phyloP scores from a whole-genome alignment of 2,888 invertebrate genomes.

The Xanthia icteritia region DNA sequence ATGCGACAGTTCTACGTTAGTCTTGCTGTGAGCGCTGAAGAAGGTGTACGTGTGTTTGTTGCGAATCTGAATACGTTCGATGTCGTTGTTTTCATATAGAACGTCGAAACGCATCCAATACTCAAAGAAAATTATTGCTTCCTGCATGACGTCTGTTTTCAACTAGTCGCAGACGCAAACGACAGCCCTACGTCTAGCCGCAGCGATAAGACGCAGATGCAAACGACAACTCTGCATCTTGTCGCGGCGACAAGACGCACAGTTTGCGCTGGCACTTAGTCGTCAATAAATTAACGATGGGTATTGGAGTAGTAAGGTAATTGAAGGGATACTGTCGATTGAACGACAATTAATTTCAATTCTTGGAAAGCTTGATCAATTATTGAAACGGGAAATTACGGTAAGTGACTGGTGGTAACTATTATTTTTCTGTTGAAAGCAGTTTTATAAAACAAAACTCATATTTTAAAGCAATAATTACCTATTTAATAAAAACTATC shows the following conservation, averaged over 20 bases:
- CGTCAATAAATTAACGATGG: slow-evolving; percentile 13
- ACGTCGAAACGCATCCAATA: neutral
- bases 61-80: neutral
- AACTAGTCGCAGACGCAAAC: neutral
- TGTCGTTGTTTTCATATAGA: neutral
- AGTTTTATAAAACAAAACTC: neutral
- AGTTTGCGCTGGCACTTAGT: neutral
- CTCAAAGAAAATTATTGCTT: neutral
- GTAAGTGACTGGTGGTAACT: neutral
- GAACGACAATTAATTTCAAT: neutral
- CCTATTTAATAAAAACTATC: neutral
- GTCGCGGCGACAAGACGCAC: neutral
- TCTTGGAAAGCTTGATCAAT: neutral
- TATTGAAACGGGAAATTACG: neutral
- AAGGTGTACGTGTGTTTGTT: neutral
- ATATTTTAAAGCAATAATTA: neutral
- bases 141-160: neutral
- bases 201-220: neutral
- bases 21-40: neutral
- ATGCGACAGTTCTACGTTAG: neutral
- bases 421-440: neutral
- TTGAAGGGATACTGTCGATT: slow-evolving; percentile 2
- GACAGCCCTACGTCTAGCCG: neutral
- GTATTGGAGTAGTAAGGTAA: neutral
- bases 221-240: neutral